Percentiles rank a stretch among this genome's conserved stretches.
Conservation (phyloP, 2,888 invertebrate genomes). For the Argyresthia goedartella region DNA sequence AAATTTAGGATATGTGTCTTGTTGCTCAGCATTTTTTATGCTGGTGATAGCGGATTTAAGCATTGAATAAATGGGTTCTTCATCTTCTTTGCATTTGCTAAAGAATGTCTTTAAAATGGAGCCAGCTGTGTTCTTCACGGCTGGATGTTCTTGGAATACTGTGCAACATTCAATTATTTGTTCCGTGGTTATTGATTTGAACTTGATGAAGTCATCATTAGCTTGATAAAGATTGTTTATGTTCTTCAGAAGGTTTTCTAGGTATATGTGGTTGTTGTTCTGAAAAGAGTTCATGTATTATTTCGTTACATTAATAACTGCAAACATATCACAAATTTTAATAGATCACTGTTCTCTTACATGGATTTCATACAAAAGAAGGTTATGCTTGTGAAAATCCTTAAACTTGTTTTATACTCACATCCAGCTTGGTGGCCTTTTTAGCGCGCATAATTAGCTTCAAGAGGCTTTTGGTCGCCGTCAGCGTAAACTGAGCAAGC, state of each 20-base stretch:
- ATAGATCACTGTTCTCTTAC: too few species aligned
- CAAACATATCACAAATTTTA: neutral
- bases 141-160: constrained; percentile 8
- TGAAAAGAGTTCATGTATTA: constrained; percentile 21
- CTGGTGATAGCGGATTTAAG: neutral
- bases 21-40: neutral
- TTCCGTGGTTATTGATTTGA: constrained; percentile 19
- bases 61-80: neutral
- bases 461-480: constrained; percentile 24
- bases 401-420: too few species aligned
- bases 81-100: constrained; percentile 10
- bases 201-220: constrained; percentile 17
- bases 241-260: constrained; percentile 20
- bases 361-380: too few species aligned
- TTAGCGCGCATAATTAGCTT: constrained; percentile 17
- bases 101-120: constrained; percentile 17
- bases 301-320: constrained; percentile 1
- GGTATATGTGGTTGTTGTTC: constrained; percentile 15
- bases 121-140: constrained; percentile 9
- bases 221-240: neutral
- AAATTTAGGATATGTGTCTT: neutral
- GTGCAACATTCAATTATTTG: constrained; percentile 19
- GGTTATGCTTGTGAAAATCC: too few species aligned
- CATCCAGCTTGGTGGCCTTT: neutral
- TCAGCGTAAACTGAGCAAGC: constrained; percentile 20